Evolutionary conservation across 2,888 invertebrate genomes (phyloP).

Genomic region (Psylliodes chrysocephalus): DNA sequence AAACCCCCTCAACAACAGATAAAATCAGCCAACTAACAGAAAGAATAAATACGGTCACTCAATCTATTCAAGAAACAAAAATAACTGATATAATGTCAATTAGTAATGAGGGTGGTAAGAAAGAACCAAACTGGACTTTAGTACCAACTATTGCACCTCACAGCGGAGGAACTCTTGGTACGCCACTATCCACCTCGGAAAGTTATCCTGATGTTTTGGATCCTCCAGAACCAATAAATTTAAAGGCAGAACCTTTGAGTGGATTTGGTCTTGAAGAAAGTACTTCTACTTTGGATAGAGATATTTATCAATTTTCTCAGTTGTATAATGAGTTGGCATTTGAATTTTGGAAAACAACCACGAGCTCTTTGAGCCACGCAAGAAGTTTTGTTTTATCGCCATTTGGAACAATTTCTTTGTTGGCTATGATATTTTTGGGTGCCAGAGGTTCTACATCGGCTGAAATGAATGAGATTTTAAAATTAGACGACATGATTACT

Average conservation of each 20-base stretch:
- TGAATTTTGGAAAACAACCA: constrained; percentile 81
- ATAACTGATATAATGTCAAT: constrained; percentile 16
- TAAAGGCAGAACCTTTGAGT: constrained; percentile 68
- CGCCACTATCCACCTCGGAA: constrained; percentile 34
- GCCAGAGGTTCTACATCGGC: constrained; percentile 88
- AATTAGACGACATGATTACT: constrained; percentile 87
- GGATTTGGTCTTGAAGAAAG: constrained; percentile 82
- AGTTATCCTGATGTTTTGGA: constrained; percentile 50
- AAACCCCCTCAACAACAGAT: too few relatives aligned
- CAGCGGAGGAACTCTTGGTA: constrained; percentile 37
- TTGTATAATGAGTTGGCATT: constrained; percentile 88
- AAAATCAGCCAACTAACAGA: too few relatives aligned
- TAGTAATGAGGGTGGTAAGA: constrained; percentile 47
- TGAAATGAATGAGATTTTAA: constrained; percentile 88
- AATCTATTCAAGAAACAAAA: not conserved
- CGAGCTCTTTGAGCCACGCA: constrained; percentile 76
- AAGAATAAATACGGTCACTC: not conserved
- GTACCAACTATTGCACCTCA: constrained; percentile 70
- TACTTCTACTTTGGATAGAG: constrained; percentile 75
- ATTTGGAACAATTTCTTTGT: constrained; percentile 84
- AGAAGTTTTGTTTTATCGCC: constrained; percentile 85
- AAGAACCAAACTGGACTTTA: constrained; percentile 65
- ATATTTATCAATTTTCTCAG: constrained; percentile 80
- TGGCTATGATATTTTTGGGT: constrained; percentile 92
- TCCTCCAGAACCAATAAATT: constrained; percentile 63